Conservation (phyloP, 2,888 invertebrate species). For the Mimachlamys varia region DNA sequence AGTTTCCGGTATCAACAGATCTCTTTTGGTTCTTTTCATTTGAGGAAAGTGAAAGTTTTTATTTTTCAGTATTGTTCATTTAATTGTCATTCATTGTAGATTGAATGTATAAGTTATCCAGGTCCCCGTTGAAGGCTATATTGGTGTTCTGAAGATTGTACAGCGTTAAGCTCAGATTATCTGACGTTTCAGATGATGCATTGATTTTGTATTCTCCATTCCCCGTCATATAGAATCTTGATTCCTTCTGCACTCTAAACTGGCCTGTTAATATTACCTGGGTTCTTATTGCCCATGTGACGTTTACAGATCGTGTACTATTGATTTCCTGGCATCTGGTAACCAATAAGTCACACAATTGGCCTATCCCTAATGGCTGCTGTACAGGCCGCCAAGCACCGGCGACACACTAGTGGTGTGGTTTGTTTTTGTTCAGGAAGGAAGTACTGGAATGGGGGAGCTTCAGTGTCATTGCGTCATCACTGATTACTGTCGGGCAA, state of each 20-base stretch:
- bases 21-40: too few species aligned
- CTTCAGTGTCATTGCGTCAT: not conserved
- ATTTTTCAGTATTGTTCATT: too few species aligned
- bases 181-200: not conserved
- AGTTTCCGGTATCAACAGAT: too few species aligned
- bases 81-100: too few species aligned
- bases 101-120: not conserved
- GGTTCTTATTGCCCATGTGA: slow-evolving; percentile 1
- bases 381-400: not conserved
- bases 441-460: not conserved
- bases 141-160: not conserved
- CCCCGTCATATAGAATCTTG: not conserved
- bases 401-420: not conserved
- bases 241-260: slow-evolving; percentile 11
- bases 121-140: not conserved
- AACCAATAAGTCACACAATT: slow-evolving; percentile 24
- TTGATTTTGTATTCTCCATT: not conserved
- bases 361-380: slow-evolving; percentile 11
- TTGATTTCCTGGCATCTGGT: slow-evolving; percentile 29
- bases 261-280: slow-evolving; percentile 30
- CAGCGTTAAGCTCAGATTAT: not conserved
- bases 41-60: too few species aligned
- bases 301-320: slow-evolving; percentile 27
- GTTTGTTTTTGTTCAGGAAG: slow-evolving; percentile 31
- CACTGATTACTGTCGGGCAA: not conserved